Percentiles rank a stretch among this genome's conserved stretches.
Evolutionary conservation across 2,888 invertebrate species (phyloP).

Genomic region (Microctonus hyperodae): DNA sequence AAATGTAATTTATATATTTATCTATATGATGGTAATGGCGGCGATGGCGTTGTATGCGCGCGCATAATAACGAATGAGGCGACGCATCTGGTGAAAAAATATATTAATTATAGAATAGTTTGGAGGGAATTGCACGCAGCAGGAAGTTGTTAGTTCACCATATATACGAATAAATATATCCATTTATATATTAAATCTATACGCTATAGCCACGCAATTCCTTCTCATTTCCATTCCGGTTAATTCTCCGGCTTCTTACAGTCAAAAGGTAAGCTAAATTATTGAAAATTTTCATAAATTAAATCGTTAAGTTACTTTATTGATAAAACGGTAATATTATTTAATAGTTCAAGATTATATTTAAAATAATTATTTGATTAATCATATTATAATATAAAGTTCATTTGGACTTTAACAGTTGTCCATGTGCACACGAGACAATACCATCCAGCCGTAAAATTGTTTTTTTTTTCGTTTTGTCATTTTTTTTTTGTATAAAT

Average conservation of each 20-base stretch:
- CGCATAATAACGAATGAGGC: too few relatives aligned
- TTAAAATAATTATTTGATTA: neutral
- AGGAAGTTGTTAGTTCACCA: conserved; percentile 22
- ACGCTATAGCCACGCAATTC: conserved; percentile 18
- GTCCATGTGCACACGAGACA: neutral
- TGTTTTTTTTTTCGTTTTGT: neutral
- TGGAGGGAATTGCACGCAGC: conserved; percentile 21
- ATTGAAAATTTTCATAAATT: neutral
- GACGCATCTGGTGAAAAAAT: neutral
- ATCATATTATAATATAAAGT: neutral
- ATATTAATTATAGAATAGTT: neutral
- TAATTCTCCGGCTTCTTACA: conserved; percentile 25
- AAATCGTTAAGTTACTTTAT: neutral
- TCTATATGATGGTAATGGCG: too few relatives aligned
- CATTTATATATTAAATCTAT: neutral
- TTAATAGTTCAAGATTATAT: neutral
- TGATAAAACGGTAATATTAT: neutral
- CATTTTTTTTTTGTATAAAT: neutral
- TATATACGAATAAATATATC: too few relatives aligned
- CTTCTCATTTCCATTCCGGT: conserved; percentile 17
- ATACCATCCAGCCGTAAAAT: neutral
- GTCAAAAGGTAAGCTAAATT: conserved; percentile 15
- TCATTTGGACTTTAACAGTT: neutral
- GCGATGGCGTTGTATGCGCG: too few relatives aligned
- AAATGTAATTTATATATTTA: too few relatives aligned